phyloP scores from a whole-genome alignment of 2,888 invertebrate genomes.

The Hemicrepidius hirtus region DNA sequence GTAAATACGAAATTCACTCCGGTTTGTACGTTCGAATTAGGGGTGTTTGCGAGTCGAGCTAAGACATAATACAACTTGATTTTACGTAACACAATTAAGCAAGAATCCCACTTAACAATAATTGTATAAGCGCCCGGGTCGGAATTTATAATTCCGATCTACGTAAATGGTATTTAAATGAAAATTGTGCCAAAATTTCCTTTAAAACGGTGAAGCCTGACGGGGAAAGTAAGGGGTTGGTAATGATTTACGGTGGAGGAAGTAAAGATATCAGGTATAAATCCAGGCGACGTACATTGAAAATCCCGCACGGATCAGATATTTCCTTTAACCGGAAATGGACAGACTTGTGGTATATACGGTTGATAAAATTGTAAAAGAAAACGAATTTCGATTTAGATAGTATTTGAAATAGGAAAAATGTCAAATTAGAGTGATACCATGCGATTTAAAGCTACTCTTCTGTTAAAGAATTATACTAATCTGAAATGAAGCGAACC shows the following conservation, averaged over 20 bases:
- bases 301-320: constrained; percentile 33
- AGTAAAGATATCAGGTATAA: constrained; percentile 34
- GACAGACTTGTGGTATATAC: constrained; percentile 23
- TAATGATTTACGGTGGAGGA: constrained; percentile 15
- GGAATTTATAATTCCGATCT: constrained; percentile 6
- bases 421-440: not conserved
- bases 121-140: constrained; percentile 1
- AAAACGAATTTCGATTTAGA: constrained; percentile 16
- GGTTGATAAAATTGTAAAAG: constrained; percentile 8
- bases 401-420: not conserved
- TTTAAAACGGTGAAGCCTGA: not conserved
- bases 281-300: constrained; percentile 26
- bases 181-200: constrained; percentile 9
- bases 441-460: not conserved
- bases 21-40: not conserved
- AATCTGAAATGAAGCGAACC: not conserved
- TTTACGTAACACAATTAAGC: constrained; percentile 12
- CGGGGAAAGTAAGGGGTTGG: not conserved
- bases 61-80: constrained; percentile 14
- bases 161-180: not conserved
- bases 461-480: constrained; percentile 5
- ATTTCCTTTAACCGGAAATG: constrained; percentile 40
- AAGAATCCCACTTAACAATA: constrained; percentile 20
- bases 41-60: not conserved
- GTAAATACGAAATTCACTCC: not conserved